Base-by-base conservation (phyloP, 2,113 vertebrate species). In the Gallinago undulata region DNA sequence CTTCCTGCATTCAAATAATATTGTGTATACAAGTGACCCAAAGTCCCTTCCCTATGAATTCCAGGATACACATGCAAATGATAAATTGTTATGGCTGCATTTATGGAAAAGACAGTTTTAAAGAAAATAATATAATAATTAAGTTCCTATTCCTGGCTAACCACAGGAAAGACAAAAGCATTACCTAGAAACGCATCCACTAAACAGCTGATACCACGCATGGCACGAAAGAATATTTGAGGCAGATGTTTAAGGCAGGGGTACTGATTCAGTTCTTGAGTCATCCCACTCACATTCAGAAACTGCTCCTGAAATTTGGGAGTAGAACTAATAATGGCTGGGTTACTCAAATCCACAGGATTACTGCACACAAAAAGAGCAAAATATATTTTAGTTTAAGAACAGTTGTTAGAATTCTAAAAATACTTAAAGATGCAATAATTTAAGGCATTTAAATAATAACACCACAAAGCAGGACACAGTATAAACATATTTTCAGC, bases 301-400 rank as follows among this genome's bases (percentile, higher is more conserved):
- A 99, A 99, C 98, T 99, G 99, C 93, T 99, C 99, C 98, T 99
- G 99, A 98, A 99, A 99, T 98, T 99, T 99, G 87, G 99, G 99
- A 77, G 99, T 99, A 97, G 99, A 99, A 98, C 99, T 99, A 96
- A 99, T 98, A 97, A 99, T 98, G 80, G 98, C 98, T 93, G 99
- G 99, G 97, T 99, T 99, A 98, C 99, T 99, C 97, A 99, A 98
- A 98, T 99, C 99, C 98, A 99, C 99, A 31, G 99, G 99, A 98
- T 99, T 99, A 97, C 99, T 99, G 96, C 51, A 86, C 28, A 94
- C 41, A 84, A 83, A 69, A 47, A 84, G 25, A 91, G 33, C 7
- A 93, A 76, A 78, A 66, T 10, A 41, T 8, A 59, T 13, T 59
- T 80, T 33, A 64, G 63, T 51, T 94, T 27, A 87, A 83, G n/a